Percentiles rank a stretch among this genome's conserved stretches.
These are phyloP conservation scores for Esperia sulphurella DNA, from an alignment of 2,888 invertebrate species.

Conservation along the genomic window DNA sequence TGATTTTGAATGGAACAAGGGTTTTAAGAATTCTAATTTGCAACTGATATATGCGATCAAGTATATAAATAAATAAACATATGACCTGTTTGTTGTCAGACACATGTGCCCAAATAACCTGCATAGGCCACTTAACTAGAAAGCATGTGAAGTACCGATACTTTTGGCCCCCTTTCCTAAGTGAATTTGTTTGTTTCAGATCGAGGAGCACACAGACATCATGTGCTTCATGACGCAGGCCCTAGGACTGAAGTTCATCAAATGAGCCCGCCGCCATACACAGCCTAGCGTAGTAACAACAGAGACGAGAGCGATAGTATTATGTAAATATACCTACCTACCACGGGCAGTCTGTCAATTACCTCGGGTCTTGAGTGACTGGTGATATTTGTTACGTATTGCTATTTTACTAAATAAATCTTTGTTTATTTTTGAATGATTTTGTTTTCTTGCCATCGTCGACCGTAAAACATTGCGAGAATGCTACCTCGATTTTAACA, in stretches of 20 bases:
- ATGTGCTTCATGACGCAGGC: slow-evolving; percentile 89
- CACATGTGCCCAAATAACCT: no score
- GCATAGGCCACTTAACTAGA: no score
- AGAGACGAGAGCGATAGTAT: slow-evolving; percentile 48
- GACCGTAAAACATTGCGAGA: no score
- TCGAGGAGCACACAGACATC: slow-evolving; percentile 95
- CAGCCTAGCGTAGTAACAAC: slow-evolving; percentile 14
- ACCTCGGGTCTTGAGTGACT: slow-evolving; percentile 62
- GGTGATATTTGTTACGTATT: slow-evolving; percentile 75
- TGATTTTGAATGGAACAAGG: no score
- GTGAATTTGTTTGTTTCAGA: slow-evolving; percentile 76
- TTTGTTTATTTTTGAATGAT: slow-evolving; percentile 59
- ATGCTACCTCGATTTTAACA: no score
- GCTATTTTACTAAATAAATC: slow-evolving; percentile 64
- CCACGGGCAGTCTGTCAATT: slow-evolving; percentile 56
- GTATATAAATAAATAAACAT: no score
- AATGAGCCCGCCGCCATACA: slow-evolving; percentile 36
- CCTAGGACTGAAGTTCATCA: slow-evolving; percentile 82
- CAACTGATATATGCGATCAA: no score
- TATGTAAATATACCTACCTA: slow-evolving; percentile 71
- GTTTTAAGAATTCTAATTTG: no score
- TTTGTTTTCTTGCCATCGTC: slow-evolving; percentile 15
- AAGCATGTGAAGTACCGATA: no score
- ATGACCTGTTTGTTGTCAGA: no score
- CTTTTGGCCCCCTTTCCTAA: neutral